Base-by-base conservation (phyloP, 1,140 invertebrate species). In the Drosophila guanche region DNA sequence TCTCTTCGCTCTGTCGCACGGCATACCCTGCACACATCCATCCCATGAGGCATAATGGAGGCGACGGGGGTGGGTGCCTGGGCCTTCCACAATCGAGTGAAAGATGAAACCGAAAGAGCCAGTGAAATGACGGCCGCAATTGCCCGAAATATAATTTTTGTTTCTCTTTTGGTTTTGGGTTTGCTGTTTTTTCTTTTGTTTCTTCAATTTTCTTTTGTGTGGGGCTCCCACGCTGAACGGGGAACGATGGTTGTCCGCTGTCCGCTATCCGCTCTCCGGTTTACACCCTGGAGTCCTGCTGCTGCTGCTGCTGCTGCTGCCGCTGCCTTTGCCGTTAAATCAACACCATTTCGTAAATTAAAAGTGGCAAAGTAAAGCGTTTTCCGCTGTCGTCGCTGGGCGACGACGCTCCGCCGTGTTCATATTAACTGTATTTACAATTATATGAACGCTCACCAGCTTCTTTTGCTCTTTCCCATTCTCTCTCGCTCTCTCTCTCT, bases 271-370 rank as follows among this genome's bases (percentile, higher is more conserved):
- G 33, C 33, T 37, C 10, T 12, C 10, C 8, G 33, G 33, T 4
- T 10, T 37, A 37, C 33, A 10, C 33, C 33, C 33, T 37, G 10
- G 33, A 37, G 33, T 37, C 33, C 42, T 60, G 22, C 54, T 43
- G 62, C 23, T 45, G 47, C 27, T 62, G 20, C 51, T n/a, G 25
- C 41, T 33, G 51, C 12, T n/a, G 10, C 3, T 16, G 12, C 40
- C 29, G 74, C 53, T 48, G 40, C 58, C 57, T 57, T 74, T 86
- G 74, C 74, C 69, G 85, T 85, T 89, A 89, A 89, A 89, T 89
- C 85, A 89, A 89, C 85, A 89, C 85, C 85, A 89, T 89, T 89
- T 89, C 77, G 80, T 76, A 89, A 89, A 89, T 89, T 89, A 89
- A 89, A 89, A 89, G 80, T 88, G 78, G 79, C 79, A 78, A 37